phyloP scores from a whole-genome alignment of 2,797 vertebrate genomes.

The Adelosebastes latens region DNA sequence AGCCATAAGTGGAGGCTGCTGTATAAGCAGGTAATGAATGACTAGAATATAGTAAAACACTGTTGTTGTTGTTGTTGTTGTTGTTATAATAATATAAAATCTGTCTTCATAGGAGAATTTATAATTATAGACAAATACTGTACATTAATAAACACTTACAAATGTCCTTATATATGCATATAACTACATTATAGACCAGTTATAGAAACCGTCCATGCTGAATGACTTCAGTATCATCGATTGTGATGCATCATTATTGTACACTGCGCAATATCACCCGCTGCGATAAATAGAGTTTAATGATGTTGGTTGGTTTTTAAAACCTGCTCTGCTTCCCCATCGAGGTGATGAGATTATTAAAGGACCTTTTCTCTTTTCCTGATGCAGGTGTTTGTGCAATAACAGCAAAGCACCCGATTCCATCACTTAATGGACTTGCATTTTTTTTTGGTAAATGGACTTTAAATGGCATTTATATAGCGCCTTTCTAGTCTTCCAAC shows the following conservation, averaged over 20 bases:
- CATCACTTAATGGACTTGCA: neutral
- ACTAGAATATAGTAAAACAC: neutral
- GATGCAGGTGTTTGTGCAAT: neutral
- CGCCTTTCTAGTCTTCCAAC: no score
- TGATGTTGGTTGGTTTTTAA: neutral
- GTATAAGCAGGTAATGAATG: neutral
- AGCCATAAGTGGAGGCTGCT: neutral
- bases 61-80: no score
- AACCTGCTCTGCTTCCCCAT: neutral
- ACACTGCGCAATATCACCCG: neutral
- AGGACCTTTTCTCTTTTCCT: conserved; percentile 1
- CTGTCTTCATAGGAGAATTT: neutral
- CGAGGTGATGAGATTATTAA: conserved; percentile 28
- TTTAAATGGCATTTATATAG: no score
- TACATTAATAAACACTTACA: neutral
- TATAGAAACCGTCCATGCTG: neutral
- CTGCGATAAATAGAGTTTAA: conserved; percentile 14
- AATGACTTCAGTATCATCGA: no score
- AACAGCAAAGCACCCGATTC: conserved; percentile 30
- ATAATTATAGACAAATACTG: neutral
- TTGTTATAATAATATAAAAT: neutral
- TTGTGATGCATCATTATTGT: neutral
- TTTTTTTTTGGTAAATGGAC: no score
- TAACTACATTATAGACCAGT: neutral
- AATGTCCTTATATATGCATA: neutral